These are phyloP conservation scores for Creontiades dilutus DNA, from an alignment of 2,888 invertebrate genomes.

Conservation along the genomic window DNA sequence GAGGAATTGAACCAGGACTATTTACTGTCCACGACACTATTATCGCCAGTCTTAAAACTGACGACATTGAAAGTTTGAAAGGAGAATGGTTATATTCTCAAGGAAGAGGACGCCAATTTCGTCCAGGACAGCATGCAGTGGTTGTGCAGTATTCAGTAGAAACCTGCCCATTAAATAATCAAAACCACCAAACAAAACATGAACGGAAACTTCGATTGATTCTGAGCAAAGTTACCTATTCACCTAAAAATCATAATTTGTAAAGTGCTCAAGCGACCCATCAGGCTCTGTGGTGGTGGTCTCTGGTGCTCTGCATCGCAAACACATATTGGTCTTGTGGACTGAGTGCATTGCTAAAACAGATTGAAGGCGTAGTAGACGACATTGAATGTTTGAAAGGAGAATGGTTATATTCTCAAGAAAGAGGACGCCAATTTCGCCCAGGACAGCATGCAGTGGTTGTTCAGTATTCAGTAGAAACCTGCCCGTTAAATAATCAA, in stretches of 20 bases:
- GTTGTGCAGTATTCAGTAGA: constrained; percentile 90
- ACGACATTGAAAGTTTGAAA: no score
- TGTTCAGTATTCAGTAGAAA: constrained; percentile 89
- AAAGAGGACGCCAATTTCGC: constrained; percentile 92
- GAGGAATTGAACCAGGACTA: no score
- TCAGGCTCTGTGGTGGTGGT: no score
- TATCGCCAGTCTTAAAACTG: no score
- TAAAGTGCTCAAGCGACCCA: no score
- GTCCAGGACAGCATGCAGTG: constrained; percentile 90
- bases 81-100: constrained; percentile 98
- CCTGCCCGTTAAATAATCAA: constrained; percentile 90
- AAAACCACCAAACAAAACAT: constrained; percentile 89
- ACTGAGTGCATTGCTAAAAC: no score
- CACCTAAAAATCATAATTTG: no score
- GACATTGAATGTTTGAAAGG: constrained; percentile 96
- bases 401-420: constrained; percentile 97
- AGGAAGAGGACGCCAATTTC: constrained; percentile 93
- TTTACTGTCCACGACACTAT: no score
- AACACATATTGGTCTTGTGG: no score
- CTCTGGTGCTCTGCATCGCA: no score
- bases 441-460: constrained; percentile 90
- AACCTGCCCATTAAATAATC: constrained; percentile 90
- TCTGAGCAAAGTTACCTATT: no score
- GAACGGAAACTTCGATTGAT: constrained; percentile 90
- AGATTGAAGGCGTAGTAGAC: no score